Evolutionary conservation across 1,140 invertebrate species (phyloP).

Genomic region (Cherax destructor): DNA sequence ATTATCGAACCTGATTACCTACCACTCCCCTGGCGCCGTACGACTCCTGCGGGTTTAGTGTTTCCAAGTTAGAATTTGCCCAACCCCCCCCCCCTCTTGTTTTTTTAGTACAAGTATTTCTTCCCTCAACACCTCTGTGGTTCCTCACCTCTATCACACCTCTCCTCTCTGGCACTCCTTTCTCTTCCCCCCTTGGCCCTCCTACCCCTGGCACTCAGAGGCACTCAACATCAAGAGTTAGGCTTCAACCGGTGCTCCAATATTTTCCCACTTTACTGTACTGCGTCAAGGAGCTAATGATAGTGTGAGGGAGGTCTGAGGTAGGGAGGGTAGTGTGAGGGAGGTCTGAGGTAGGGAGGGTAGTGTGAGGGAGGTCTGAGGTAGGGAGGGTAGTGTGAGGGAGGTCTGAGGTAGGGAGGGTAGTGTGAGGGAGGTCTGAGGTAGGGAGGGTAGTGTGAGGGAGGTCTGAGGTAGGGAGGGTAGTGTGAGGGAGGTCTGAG

Average conservation of each 20-base stretch:
- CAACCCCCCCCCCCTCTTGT: background rate
- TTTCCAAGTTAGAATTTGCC: too few species aligned
- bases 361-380: background rate
- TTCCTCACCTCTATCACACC: background rate
- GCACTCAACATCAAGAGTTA: background rate
- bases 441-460: background rate
- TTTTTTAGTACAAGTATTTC: background rate
- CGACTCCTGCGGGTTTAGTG: too few species aligned
- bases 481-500: background rate
- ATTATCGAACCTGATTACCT: too few species aligned
- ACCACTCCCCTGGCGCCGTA: too few species aligned
- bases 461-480: background rate
- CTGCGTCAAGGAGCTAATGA: conserved; percentile 27
- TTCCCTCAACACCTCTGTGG: background rate
- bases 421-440: background rate
- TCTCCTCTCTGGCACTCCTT: background rate
- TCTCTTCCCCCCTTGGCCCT: background rate
- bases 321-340: background rate
- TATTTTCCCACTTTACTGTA: conserved; percentile 17
- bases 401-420: too few species aligned
- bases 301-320: background rate
- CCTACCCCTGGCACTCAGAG: background rate
- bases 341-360: background rate
- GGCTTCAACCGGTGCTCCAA: conserved; percentile 26
- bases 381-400: too few species aligned